Percentiles rank a stretch among this genome's conserved stretches.
phyloP scores from a whole-genome alignment of 2,888 invertebrate genomes.

The Tetragnatha montana region DNA sequence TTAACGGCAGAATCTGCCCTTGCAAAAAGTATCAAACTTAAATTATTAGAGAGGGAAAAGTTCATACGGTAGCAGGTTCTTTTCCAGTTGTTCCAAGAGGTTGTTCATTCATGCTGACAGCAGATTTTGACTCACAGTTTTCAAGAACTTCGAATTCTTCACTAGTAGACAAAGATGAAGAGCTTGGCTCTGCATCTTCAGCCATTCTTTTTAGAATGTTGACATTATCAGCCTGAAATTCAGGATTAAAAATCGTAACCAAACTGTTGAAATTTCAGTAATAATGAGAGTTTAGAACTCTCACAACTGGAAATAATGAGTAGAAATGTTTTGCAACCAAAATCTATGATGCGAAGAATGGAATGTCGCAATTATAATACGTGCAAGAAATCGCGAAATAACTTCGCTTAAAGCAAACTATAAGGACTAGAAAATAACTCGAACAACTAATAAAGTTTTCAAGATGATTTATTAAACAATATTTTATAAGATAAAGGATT shows the following conservation, averaged over 20 bases:
- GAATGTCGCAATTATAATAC: not conserved
- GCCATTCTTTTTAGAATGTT: constrained; percentile 50
- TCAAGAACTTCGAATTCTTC: constrained; percentile 70
- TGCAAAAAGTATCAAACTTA: not conserved
- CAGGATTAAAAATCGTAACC: not conserved
- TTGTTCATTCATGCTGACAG: constrained; percentile 2
- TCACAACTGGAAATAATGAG: not conserved
- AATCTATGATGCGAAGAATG: not conserved
- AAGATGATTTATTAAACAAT: not conserved
- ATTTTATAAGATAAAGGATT: not conserved
- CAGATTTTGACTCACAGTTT: constrained; percentile 46
- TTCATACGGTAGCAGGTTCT: not conserved
- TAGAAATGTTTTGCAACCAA: not conserved
- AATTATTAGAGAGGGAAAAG: not conserved
- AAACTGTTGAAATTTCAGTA: not conserved
- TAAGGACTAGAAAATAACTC: not conserved
- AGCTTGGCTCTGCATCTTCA: constrained; percentile 66
- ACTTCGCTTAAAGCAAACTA: not conserved
- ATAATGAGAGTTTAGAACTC: not conserved
- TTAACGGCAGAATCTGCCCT: too few species aligned
- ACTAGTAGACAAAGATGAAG: constrained; percentile 68
- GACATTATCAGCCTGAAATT: not conserved
- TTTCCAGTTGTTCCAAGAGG: constrained; percentile 1
- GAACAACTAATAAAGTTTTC: not conserved
- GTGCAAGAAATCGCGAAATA: not conserved